Percentiles rank a stretch among this genome's conserved stretches.
Conservation (phyloP, 53 echinoderm and acorn worm species). For the Astropecten irregularis region DNA sequence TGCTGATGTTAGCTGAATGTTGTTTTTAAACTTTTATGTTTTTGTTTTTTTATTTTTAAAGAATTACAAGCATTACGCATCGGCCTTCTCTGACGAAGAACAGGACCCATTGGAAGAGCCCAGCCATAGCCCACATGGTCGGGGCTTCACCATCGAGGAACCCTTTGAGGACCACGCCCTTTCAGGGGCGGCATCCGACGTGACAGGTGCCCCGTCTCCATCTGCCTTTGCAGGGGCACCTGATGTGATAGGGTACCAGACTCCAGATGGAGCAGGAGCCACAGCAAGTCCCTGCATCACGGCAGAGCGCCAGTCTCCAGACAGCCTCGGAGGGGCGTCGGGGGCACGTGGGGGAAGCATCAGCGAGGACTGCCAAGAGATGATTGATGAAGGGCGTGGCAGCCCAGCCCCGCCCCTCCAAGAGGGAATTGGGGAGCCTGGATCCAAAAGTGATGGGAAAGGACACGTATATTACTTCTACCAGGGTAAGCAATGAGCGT, state of each 20-base stretch:
- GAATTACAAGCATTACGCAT: slow-evolving; percentile 80
- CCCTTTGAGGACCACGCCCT: slow-evolving; percentile 13
- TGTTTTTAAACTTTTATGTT: background rate
- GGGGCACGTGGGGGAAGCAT: slow-evolving; percentile 10
- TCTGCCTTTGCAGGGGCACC: background rate
- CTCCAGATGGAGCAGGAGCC: too few relatives aligned
- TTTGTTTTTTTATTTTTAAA: background rate
- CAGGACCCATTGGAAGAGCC: slow-evolving; percentile 10
- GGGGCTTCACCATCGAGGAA: slow-evolving; percentile 53
- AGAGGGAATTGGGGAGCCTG: slow-evolving; percentile 19
- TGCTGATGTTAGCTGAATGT: too few relatives aligned
- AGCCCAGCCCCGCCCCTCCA: background rate
- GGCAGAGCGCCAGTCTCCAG: too few relatives aligned
- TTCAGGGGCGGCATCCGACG: background rate
- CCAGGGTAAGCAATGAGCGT: slow-evolving; percentile 46
- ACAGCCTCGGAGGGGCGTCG: too few relatives aligned
- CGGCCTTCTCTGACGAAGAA: slow-evolving; percentile 90
- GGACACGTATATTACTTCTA: slow-evolving; percentile 62
- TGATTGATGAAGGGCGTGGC: background rate
- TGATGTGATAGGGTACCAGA: slow-evolving; percentile 15
- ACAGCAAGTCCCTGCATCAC: too few relatives aligned
- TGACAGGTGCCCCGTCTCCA: background rate
- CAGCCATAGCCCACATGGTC: background rate
- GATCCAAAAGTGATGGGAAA: background rate
- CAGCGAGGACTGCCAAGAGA: background rate